Evolutionary conservation across 2,113 vertebrate species (phyloP).

Genomic region (Synodontis membranacea): DNA sequence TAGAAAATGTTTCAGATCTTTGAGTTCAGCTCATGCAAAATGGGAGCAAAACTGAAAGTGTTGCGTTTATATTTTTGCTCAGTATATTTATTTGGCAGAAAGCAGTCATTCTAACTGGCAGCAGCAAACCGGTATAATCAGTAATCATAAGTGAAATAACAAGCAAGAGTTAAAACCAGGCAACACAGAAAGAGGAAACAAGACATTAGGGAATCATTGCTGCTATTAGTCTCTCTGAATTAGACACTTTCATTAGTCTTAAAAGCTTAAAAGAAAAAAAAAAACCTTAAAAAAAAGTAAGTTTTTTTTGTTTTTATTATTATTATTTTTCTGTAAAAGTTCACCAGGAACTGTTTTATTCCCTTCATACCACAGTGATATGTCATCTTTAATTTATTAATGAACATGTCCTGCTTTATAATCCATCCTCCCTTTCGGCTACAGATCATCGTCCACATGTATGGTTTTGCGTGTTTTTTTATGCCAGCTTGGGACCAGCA

Average conservation of each 20-base stretch:
- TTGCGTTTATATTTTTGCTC: no score
- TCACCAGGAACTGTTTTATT: not conserved
- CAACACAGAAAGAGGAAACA: not conserved
- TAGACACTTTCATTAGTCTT: not conserved
- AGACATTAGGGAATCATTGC: not conserved
- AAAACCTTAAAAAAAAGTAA: rapidly evolving
- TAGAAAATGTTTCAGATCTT: no score
- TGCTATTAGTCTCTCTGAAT: not conserved
- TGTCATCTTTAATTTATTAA: not conserved
- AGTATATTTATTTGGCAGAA: no score
- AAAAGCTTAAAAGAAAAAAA: not conserved
- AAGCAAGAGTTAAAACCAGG: not conserved
- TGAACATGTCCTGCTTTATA: not conserved
- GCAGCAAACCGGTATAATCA: not conserved
- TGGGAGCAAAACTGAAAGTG: no score
- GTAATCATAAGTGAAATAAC: not conserved
- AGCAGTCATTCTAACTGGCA: no score
- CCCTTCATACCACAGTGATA: not conserved
- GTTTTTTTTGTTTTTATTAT: no score
- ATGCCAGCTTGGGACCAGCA: no score
- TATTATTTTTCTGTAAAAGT: not conserved
- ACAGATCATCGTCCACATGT: no score
- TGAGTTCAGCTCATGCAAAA: no score
- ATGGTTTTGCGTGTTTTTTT: no score
- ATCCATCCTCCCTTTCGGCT: no score